Base-by-base conservation (phyloP, 2,888 invertebrate genomes). In the Eupithecia insigniata region DNA sequence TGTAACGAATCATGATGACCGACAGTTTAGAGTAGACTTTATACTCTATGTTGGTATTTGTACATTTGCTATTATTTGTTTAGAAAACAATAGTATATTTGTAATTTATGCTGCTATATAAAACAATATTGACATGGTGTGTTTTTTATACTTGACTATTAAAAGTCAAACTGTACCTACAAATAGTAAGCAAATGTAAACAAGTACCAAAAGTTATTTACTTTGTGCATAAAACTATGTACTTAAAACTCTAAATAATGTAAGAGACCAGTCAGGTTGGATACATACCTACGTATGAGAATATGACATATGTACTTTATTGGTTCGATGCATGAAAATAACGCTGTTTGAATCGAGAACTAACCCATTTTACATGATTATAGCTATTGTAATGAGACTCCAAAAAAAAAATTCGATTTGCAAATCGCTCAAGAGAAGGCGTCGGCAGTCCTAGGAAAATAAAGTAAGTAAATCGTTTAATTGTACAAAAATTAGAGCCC, bases 31-130 rank as follows among this genome's bases (percentile, higher is more conserved):
- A 61, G 30, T 10, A 32, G 61, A 32, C 61, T 61, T 36, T 32
- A 62, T 22, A 62, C 22, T 32, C 22, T 64, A 26, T 22, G 10
- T 39, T 7, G 36, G 64, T 83, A 84, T 71, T 18, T 69, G 75
- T 62, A 77, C 66, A 72, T 72, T 75, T 71, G 73, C 71, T 55
- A 46, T 36, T 55, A 26, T 72, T 34, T 67, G 30, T 26, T 26
- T 10, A 43, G 51, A 22, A 51, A 51, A 51, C 22, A 22, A 22
- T 1, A 36, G 36, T n/a, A 46, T 46, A n/a, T 8, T n/a, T n/a
- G 8, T 16, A 46, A 43, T 18, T 43, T 10, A 34, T 34, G 34
- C 34, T 34, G 34, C 14, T 36, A 36, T 36, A 18, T 18, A 43
- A 43, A 43, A 43, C 43, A 18, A 43, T 43, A 43, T 6, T 43